Conservation (phyloP, 2,113 vertebrate genomes). For the Pterocles burchelli region DNA sequence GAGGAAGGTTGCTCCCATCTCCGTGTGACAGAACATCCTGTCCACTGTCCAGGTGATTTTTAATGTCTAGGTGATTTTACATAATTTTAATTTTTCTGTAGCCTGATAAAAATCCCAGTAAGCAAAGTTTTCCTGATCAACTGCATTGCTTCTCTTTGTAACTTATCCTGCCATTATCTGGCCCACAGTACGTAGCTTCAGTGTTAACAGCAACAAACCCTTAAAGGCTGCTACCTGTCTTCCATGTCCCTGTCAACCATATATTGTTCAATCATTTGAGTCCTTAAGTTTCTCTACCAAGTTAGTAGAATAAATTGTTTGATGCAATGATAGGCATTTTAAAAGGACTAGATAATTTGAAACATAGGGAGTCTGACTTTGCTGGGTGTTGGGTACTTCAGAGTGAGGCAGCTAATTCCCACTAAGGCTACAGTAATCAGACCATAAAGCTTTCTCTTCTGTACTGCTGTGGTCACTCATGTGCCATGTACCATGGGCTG, state of each 20-base stretch:
- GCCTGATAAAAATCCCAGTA: neutral
- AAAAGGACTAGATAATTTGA: neutral
- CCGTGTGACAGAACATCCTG: fast-evolving
- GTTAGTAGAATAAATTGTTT: neutral
- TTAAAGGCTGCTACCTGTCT: neutral
- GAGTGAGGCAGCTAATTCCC: neutral
- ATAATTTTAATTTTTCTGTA: neutral
- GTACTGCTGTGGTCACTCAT: neutral
- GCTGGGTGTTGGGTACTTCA: neutral
- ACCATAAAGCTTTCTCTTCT: neutral
- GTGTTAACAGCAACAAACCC: neutral
- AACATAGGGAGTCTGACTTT: neutral
- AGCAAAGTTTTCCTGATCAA: neutral
- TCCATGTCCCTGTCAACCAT: neutral
- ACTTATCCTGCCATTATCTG: neutral
- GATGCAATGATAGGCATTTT: neutral
- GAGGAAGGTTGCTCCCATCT: neutral
- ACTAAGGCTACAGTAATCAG: too few relatives aligned
- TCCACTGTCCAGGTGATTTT: neutral
- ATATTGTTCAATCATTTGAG: neutral
- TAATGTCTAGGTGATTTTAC: neutral
- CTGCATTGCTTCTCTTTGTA: neutral
- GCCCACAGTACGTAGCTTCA: neutral
- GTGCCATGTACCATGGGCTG: fast-evolving
- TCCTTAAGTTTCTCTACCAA: neutral